Conservation (phyloP, 2,113 vertebrate species). For the Phylloscopus whistleri region DNA sequence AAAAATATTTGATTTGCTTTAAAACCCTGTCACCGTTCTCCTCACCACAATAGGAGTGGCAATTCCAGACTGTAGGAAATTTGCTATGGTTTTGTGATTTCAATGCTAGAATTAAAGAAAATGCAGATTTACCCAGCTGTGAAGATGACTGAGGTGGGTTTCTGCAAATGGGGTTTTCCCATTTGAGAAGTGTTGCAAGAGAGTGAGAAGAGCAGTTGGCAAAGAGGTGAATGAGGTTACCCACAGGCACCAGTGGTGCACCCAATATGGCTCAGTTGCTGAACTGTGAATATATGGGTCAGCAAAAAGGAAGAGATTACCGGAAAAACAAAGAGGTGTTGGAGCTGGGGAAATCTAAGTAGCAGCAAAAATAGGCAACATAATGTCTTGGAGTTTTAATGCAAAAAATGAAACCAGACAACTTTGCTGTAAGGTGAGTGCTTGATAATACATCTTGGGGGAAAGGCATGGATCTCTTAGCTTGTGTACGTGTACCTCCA, state of each 20-base stretch:
- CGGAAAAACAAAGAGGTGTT: slow-evolving; percentile 24
- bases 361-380: background rate
- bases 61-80: background rate
- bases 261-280: background rate
- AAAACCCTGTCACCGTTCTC: background rate
- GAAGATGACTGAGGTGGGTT: background rate
- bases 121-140: background rate
- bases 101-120: background rate
- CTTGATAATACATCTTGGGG: background rate
- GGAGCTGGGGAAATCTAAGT: background rate
- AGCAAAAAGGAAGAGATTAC: background rate
- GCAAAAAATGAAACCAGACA: background rate
- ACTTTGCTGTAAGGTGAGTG: background rate
- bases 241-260: slow-evolving; percentile 13
- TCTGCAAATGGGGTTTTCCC: background rate
- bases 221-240: slow-evolving; percentile 34
- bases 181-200: background rate
- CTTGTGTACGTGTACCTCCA: background rate
- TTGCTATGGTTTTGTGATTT: background rate
- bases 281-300: background rate
- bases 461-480: background rate
- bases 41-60: background rate
- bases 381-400: background rate
- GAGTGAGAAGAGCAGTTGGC: background rate
- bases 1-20: background rate